Conservation (phyloP, 1,140 invertebrate species). For the Diorhabda carinulata region DNA sequence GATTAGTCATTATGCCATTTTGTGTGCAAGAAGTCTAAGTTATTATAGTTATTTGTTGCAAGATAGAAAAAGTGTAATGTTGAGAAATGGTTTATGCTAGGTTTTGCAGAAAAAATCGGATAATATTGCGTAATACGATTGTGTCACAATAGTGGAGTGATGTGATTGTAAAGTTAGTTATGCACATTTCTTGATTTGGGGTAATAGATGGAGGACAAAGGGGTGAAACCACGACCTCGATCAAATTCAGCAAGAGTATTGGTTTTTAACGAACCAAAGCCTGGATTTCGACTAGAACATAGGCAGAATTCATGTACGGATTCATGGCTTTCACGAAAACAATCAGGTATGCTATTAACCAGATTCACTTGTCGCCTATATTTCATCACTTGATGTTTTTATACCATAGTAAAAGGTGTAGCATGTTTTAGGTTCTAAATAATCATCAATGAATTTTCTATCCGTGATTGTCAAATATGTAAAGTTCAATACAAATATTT, state of each 20-base stretch:
- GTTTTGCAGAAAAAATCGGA: background rate
- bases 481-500: background rate
- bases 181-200: conserved; percentile 20
- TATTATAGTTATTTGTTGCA: too few species aligned
- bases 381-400: background rate
- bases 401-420: background rate
- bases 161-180: conserved; percentile 13
- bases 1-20: too few species aligned
- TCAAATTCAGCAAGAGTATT: conserved; percentile 55
- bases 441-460: background rate
- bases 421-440: background rate
- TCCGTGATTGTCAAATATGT: background rate
- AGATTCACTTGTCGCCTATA: background rate
- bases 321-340: conserved; percentile 17
- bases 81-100: conserved; percentile 2
- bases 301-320: conserved; percentile 29
- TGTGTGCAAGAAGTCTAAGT: too few species aligned
- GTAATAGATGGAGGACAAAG: conserved; percentile 46
- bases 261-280: conserved; percentile 49
- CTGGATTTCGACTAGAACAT: conserved; percentile 24
- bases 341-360: conserved; percentile 23
- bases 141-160: conserved; percentile 6
- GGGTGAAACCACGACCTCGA: conserved; percentile 47
- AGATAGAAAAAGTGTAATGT: background rate
- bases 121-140: conserved; percentile 6